Conservation (phyloP, 1,140 invertebrate genomes). For the Tetranychus cinnabarinus region DNA sequence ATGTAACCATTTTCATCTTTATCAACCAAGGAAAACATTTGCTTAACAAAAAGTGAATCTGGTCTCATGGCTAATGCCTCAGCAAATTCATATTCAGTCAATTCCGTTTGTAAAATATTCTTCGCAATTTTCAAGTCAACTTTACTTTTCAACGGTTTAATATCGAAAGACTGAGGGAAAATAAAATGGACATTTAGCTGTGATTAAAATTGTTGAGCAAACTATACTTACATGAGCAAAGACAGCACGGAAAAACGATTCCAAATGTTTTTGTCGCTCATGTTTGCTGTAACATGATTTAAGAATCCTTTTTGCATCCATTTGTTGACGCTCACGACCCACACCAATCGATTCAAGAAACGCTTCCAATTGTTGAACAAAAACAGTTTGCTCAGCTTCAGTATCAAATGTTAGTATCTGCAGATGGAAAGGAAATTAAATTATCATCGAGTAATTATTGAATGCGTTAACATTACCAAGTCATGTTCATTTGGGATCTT, state of each 20-base stretch:
- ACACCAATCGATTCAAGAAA: constrained; percentile 17
- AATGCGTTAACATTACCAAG: constrained; percentile 14
- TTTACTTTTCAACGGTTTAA: constrained; percentile 21
- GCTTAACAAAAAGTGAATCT: constrained; percentile 30
- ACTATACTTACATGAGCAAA: constrained; percentile 22
- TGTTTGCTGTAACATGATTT: constrained; percentile 23
- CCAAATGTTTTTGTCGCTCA: constrained; percentile 24
- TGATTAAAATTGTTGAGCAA: background rate
- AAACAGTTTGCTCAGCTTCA: constrained; percentile 16
- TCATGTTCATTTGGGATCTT: constrained; percentile 35
- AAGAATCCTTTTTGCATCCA: constrained; percentile 17
- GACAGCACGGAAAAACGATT: constrained; percentile 28
- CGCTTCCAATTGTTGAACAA: constrained; percentile 18
- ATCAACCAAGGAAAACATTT: constrained; percentile 38
- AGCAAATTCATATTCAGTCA: constrained; percentile 33
- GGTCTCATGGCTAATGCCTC: constrained; percentile 30
- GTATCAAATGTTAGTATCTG: constrained; percentile 22
- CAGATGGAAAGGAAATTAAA: background rate
- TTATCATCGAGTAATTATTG: too few species aligned
- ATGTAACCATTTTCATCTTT: constrained; percentile 37
- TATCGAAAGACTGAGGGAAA: constrained; percentile 19
- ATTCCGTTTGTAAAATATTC: constrained; percentile 27
- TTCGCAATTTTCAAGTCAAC: constrained; percentile 21
- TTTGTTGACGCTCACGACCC: constrained; percentile 11
- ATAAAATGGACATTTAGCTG: background rate